These are phyloP conservation scores for Elysia crispata DNA, from an alignment of 2,888 invertebrate genomes.

Conservation along the genomic window DNA sequence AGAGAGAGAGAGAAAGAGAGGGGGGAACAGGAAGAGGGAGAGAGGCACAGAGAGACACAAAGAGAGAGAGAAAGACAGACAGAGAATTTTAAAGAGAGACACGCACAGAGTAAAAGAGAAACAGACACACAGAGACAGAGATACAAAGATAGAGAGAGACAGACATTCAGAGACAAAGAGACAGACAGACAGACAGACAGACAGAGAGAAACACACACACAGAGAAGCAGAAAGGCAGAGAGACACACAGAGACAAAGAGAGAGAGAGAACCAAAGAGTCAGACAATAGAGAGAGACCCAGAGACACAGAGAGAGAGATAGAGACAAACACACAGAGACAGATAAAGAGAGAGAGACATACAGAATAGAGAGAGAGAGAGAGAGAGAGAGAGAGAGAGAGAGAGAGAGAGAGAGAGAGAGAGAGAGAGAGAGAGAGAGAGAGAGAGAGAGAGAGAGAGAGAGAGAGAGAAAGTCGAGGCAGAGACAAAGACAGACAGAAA, in stretches of 20 bases:
- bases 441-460: not conserved
- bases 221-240: too few species aligned
- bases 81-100: too few species aligned
- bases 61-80: not conserved
- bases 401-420: conserved; percentile 36
- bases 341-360: not conserved
- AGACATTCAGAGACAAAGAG: conserved; percentile 21
- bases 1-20: conserved; percentile 1
- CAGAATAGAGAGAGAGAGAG: not conserved
- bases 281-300: not conserved
- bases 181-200: not conserved
- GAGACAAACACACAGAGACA: too few species aligned
- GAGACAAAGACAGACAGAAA: not conserved
- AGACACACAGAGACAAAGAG: not conserved
- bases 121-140: conserved; percentile 5
- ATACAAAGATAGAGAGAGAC: conserved; percentile 31
- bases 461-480: not conserved
- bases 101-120: not conserved
- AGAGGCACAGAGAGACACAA: not conserved
- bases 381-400: conserved; percentile 15
- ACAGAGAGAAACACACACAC: not conserved
- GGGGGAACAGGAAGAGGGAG: not conserved
- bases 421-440: conserved; percentile 27
- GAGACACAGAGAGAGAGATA: not conserved
- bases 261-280: too few species aligned